Conservation (phyloP, 2,113 vertebrate genomes). For the cattle (Bos taurus) region DNA sequence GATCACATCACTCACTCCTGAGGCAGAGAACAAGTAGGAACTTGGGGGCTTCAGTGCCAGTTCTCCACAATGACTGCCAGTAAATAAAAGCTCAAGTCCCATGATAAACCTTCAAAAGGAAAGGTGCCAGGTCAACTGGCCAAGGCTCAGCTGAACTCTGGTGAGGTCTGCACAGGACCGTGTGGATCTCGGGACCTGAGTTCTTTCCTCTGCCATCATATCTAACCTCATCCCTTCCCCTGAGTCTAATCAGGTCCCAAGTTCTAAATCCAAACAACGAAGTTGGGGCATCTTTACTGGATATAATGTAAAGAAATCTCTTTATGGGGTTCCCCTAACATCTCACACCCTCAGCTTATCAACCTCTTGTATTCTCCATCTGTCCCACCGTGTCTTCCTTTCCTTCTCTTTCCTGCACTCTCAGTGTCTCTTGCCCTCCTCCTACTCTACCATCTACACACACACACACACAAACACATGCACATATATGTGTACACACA, state of each 20-base stretch:
- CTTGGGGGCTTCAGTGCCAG: fast-evolving
- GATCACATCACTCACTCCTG: background rate
- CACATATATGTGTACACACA: background rate
- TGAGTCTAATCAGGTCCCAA: background rate
- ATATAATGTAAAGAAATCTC: background rate
- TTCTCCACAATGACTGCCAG: background rate
- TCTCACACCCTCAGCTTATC: background rate
- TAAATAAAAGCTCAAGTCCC: background rate
- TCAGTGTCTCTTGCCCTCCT: background rate
- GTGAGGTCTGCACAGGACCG: background rate
- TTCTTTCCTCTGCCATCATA: background rate
- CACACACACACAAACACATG: background rate
- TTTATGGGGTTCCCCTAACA: background rate
- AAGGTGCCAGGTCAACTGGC: background rate
- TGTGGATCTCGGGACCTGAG: fast-evolving
- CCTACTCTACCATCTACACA: background rate
- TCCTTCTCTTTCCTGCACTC: background rate
- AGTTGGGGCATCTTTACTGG: background rate
- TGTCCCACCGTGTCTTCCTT: background rate
- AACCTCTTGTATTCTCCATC: background rate
- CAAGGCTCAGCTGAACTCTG: background rate
- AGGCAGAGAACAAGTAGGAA: background rate
- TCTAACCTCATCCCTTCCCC: background rate
- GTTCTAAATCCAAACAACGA: background rate
- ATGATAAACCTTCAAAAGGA: background rate